Conservation (phyloP, 2,113 vertebrate species). For the Cinclus cinclus region DNA sequence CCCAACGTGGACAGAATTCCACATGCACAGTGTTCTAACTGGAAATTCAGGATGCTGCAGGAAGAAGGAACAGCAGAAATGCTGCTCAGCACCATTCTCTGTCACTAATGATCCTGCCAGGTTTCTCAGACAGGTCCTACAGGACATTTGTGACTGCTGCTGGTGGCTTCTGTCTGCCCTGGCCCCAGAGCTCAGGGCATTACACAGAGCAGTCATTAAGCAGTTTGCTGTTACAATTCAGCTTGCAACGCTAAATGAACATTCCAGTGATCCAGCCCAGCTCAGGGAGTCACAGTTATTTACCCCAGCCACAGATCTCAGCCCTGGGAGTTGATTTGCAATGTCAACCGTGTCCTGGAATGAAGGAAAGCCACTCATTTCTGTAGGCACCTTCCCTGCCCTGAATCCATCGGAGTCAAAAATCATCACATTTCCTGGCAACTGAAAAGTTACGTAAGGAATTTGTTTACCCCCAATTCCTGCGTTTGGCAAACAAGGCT, state of each 20-base stretch:
- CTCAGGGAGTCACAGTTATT: not conserved
- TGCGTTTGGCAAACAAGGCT: not conserved
- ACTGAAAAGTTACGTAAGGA: slow-evolving; percentile 2
- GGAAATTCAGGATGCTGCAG: not conserved
- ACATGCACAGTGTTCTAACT: fast-evolving
- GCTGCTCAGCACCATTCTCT: not conserved
- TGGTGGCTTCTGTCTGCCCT: not conserved
- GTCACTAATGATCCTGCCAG: not conserved
- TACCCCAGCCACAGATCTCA: not conserved
- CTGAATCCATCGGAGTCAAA: not conserved
- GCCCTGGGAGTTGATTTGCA: not conserved
- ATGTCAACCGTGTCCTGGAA: not conserved
- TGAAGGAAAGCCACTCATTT: not conserved
- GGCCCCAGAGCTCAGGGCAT: not conserved
- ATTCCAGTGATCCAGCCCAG: not conserved
- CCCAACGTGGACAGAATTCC: fast-evolving
- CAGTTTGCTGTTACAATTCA: not conserved
- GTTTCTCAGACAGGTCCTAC: not conserved
- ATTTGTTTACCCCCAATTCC: not conserved
- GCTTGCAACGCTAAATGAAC: not conserved
- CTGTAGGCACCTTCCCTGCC: not conserved
- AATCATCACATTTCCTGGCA: not conserved
- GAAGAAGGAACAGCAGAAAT: not conserved
- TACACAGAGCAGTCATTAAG: not conserved
- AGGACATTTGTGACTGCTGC: not conserved